A percentile compares a stretch with the other conserved stretches of the same genome.
phyloP scores from a whole-genome alignment of 2,113 vertebrate species.

The Aphyosemion australe region DNA sequence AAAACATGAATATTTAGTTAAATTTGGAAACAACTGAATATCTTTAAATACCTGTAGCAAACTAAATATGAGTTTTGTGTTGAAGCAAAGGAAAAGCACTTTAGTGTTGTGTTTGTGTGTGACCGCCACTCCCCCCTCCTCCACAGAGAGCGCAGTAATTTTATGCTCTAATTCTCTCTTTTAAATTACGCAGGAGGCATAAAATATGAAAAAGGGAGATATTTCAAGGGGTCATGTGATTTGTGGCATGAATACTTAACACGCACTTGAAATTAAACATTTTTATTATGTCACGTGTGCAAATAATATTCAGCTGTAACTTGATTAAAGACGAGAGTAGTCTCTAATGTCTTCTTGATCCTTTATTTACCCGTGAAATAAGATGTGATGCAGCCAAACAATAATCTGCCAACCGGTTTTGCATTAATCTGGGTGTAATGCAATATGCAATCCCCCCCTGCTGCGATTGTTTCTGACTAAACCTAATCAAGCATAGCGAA shows the following conservation, averaged over 20 bases:
- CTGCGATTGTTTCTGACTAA: constrained; percentile 35
- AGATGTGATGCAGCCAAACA: constrained; percentile 55
- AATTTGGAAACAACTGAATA: constrained; percentile 8
- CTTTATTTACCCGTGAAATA: constrained; percentile 69
- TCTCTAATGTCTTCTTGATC: constrained; percentile 56
- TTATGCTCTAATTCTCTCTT: constrained; percentile 78
- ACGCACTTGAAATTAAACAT: constrained; percentile 63
- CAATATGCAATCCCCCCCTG: constrained; percentile 14
- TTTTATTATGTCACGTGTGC: constrained; percentile 59
- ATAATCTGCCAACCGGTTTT: constrained; percentile 50
- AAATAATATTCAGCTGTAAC: constrained; percentile 49
- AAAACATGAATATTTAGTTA: constrained; percentile 6
- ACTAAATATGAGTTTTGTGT: constrained; percentile 35
- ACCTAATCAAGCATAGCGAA: constrained; percentile 24
- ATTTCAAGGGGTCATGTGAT: constrained; percentile 72
- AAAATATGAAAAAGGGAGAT: constrained; percentile 76
- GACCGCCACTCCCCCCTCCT: constrained; percentile 53
- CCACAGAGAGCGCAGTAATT: constrained; percentile 58
- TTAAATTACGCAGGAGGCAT: constrained; percentile 78
- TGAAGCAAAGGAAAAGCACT: constrained; percentile 38
- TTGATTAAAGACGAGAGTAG: constrained; percentile 48
- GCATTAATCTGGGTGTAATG: constrained; percentile 47
- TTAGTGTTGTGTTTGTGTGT: constrained; percentile 38
- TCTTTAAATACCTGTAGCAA: constrained; percentile 15
- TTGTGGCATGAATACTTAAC: constrained; percentile 68